These are phyloP conservation scores for Euschistus heros DNA, from an alignment of 1,140 invertebrate species.

Conservation along the genomic window DNA sequence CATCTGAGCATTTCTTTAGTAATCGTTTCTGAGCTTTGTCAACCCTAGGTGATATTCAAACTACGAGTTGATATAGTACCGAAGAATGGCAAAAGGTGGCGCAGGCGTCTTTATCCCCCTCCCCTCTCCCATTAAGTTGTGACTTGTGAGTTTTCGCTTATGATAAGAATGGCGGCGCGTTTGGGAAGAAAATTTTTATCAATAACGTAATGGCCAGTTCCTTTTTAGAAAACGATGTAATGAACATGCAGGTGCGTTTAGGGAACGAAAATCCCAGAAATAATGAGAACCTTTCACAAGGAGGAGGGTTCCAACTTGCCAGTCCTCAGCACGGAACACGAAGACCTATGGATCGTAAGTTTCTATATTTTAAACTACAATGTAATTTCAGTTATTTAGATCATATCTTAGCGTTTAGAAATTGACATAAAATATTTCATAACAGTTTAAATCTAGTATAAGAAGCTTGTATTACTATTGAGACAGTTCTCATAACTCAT, in stretches of 20 bases:
- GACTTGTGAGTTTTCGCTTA: conserved; percentile 17
- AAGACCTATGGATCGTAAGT: conserved; percentile 13
- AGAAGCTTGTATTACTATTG: neutral
- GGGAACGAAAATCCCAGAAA: neutral
- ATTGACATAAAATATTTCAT: neutral
- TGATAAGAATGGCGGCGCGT: conserved; percentile 18
- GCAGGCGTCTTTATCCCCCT: too few relatives aligned
- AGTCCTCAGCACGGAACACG: conserved; percentile 4
- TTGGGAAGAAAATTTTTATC: conserved; percentile 7
- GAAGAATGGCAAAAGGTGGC: too few relatives aligned
- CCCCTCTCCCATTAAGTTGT: neutral
- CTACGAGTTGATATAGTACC: too few relatives aligned
- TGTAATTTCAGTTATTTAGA: neutral
- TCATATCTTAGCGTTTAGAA: neutral
- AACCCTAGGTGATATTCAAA: too few relatives aligned
- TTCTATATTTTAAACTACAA: neutral
- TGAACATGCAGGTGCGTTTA: conserved; percentile 17
- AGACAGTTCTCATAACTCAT: neutral
- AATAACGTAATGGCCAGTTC: conserved; percentile 16
- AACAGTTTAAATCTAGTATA: neutral
- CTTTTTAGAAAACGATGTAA: conserved; percentile 6
- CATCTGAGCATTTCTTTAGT: too few relatives aligned
- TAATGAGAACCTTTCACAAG: neutral
- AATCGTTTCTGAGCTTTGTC: too few relatives aligned
- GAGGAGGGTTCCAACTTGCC: neutral